Percentiles rank a stretch among this genome's conserved stretches.
Conservation (phyloP, 2,888 invertebrate genomes). For the Leptinotarsa haldemani region DNA sequence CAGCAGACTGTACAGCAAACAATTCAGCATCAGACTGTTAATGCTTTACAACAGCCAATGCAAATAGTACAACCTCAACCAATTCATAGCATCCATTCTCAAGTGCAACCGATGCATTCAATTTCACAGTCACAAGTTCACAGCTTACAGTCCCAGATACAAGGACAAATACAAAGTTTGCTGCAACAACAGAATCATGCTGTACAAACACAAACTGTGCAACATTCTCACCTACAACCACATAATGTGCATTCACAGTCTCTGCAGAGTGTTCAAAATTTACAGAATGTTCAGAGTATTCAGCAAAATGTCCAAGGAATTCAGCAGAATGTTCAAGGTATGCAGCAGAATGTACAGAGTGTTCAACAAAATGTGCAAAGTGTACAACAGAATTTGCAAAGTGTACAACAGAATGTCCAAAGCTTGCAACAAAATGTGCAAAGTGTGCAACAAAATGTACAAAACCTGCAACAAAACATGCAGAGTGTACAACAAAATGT, state of each 20-base stretch:
- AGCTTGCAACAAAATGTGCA: conserved; percentile 40
- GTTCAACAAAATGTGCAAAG: conserved; percentile 43
- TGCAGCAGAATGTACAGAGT: conserved; percentile 37
- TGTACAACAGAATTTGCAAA: conserved; percentile 45
- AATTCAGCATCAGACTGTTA: conserved; percentile 60
- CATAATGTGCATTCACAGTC: conserved; percentile 50
- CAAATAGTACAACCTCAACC: conserved; percentile 63
- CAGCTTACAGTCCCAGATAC: conserved; percentile 60
- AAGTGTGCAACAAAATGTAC: conserved; percentile 44
- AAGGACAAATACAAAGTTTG: conserved; percentile 56
- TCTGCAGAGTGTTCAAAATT: conserved; percentile 41
- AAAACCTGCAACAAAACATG: conserved; percentile 46
- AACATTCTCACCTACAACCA: conserved; percentile 48
- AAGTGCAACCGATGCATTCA: conserved; percentile 56
- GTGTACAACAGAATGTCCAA: conserved; percentile 31
- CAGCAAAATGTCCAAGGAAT: conserved; percentile 40
- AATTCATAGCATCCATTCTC: conserved; percentile 60
- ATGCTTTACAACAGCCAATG: conserved; percentile 60
- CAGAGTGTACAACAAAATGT: conserved; percentile 38
- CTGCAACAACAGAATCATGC: conserved; percentile 54
- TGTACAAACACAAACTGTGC: conserved; percentile 53
- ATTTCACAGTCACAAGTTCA: conserved; percentile 59
- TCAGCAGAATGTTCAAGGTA: conserved; percentile 37
- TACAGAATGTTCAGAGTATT: conserved; percentile 44
- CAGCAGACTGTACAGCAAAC: conserved; percentile 63